A percentile compares a stretch with the other conserved stretches of the same genome.
These are phyloP conservation scores for Lasioglossum baleicum DNA, from an alignment of 1,140 invertebrate species.

Conservation along the genomic window DNA sequence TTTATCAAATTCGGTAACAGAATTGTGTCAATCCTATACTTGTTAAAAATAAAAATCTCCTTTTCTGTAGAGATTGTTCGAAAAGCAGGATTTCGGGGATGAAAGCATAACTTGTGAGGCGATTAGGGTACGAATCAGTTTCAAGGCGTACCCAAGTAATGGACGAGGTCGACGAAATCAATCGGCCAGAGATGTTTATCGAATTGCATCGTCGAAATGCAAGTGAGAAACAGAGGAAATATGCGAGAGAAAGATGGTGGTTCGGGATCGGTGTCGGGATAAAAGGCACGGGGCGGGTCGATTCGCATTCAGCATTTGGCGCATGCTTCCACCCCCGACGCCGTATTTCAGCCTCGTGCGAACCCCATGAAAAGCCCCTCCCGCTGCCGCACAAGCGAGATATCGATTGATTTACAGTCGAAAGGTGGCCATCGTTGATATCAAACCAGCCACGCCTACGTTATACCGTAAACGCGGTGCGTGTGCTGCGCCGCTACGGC, in stretches of 20 bases:
- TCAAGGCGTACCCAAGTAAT: conserved; percentile 34
- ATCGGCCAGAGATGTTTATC: conserved; percentile 46
- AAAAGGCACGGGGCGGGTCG: conserved; percentile 73
- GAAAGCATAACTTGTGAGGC: no score
- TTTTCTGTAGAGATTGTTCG: no score
- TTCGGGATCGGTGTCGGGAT: conserved; percentile 47
- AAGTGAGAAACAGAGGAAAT: not conserved
- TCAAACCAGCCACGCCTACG: conserved; percentile 77
- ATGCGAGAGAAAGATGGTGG: conserved; percentile 28
- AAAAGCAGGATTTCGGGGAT: no score
- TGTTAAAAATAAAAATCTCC: no score
- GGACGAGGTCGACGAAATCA: conserved; percentile 34
- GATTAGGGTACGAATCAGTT: not conserved
- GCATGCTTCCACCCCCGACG: conserved; percentile 70
- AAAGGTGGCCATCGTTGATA: conserved; percentile 80
- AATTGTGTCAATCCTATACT: no score
- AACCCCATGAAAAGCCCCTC: conserved; percentile 68
- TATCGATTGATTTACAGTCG: conserved; percentile 80
- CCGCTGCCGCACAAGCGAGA: conserved; percentile 58
- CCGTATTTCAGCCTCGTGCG: conserved; percentile 57
- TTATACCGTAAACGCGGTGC: conserved; percentile 52
- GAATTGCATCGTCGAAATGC: conserved; percentile 21
- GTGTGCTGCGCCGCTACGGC: conserved; percentile 40
- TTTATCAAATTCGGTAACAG: no score
- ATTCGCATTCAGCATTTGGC: conserved; percentile 71